A percentile compares a stretch with the other conserved stretches of the same genome.
Conservation (phyloP, 2,113 vertebrate species). For the Natator depressus region DNA sequence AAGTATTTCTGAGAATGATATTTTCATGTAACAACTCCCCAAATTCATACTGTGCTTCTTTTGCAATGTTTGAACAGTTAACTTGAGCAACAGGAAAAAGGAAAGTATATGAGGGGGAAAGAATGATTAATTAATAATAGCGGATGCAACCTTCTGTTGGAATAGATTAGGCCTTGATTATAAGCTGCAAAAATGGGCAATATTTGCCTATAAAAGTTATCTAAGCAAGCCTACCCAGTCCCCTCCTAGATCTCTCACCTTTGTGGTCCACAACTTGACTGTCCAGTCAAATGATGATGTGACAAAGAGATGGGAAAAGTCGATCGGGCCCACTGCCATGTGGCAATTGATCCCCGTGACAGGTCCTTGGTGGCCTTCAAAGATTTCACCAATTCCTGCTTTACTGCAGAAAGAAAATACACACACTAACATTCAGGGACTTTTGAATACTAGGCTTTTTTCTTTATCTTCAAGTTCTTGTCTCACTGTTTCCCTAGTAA, state of each 20-base stretch:
- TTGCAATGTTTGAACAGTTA: not conserved
- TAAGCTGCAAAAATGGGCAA: not conserved
- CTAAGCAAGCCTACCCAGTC: not conserved
- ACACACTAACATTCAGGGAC: not conserved
- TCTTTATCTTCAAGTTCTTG: not conserved
- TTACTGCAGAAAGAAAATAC: conserved; percentile 83
- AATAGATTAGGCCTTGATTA: not conserved
- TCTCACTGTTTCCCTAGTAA: not conserved
- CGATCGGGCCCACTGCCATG: conserved; percentile 92
- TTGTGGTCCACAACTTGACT: conserved; percentile 97
- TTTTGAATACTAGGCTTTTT: not conserved
- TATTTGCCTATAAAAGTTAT: not conserved
- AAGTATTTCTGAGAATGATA: not conserved
- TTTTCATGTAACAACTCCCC: not conserved
- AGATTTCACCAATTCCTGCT: conserved; percentile 97
- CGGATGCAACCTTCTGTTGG: not conserved
- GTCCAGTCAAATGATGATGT: conserved; percentile 99
- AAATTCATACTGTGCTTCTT: not conserved
- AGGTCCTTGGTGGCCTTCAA: conserved; percentile 97
- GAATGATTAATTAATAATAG: not conserved
- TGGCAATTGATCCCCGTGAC: conserved; percentile 98
- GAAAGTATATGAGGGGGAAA: not conserved
- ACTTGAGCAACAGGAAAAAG: not conserved
- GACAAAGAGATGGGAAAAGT: conserved; percentile 97
- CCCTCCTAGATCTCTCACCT: conserved; percentile 81